Evolutionary conservation across 2,888 invertebrate species (phyloP).

Genomic region (Therioaphis trifolii): DNA sequence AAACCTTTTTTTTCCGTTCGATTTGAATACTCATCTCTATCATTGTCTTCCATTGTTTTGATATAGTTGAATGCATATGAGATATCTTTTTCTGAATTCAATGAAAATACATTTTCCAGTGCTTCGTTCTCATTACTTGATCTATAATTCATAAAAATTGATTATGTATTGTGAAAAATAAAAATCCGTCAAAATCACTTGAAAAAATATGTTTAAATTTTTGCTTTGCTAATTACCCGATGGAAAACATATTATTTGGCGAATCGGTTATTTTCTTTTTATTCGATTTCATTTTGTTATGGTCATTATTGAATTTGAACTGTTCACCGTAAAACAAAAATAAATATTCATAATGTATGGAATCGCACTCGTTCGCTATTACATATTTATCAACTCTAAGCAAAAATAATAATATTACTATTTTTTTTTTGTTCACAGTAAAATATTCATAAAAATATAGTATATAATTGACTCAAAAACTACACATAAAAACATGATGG

Average conservation of each 20-base stretch:
- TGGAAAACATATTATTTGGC: background rate
- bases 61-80: background rate
- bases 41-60: background rate
- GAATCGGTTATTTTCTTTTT: background rate
- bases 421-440: too few species aligned
- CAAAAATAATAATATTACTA: too few species aligned
- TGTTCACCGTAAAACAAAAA: conserved; percentile 50
- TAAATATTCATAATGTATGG: conserved; percentile 40
- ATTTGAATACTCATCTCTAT: conserved; percentile 36
- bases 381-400: conserved; percentile 34
- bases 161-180: too few species aligned
- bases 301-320: background rate
- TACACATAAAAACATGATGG: too few species aligned
- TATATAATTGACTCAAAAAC: too few species aligned
- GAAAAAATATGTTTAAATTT: background rate
- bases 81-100: conserved; percentile 34
- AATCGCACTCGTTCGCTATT: background rate
- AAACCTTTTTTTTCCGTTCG: too few species aligned
- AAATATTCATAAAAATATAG: too few species aligned
- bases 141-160: too few species aligned
- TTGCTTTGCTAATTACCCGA: background rate
- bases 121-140: background rate
- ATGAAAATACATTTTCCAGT: conserved; percentile 41
- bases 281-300: background rate
- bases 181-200: background rate